Evolutionary conservation across 2,113 vertebrate species (phyloP).

Genomic region (Pterophyllum scalare): DNA sequence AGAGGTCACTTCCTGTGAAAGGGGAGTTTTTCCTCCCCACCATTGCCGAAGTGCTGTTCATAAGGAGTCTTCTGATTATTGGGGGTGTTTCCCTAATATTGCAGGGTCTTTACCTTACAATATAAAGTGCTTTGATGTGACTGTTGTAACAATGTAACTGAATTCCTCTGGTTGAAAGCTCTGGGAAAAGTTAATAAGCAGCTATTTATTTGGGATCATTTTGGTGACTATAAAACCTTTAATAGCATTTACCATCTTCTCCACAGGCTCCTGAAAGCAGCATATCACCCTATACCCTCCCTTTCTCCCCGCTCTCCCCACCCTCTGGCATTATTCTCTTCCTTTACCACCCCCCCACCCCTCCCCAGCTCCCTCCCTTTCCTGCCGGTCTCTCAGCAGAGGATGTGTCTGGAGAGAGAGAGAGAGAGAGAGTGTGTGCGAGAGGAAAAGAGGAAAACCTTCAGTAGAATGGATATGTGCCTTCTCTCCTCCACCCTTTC

Average conservation of each 20-base stretch:
- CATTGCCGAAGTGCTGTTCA: background rate
- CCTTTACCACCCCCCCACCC: slow-evolving; percentile 26
- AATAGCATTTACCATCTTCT: background rate
- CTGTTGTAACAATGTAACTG: background rate
- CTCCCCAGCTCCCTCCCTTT: slow-evolving; percentile 68
- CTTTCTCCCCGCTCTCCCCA: slow-evolving; percentile 26
- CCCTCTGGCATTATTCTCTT: slow-evolving; percentile 15
- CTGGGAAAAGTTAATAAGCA: background rate
- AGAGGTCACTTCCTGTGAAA: background rate
- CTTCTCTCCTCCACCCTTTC: slow-evolving; percentile 61
- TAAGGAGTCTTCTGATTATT: background rate
- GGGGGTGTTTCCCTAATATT: background rate
- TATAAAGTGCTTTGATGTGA: background rate
- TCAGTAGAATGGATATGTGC: slow-evolving; percentile 73
- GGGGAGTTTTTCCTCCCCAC: background rate
- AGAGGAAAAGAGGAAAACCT: slow-evolving; percentile 67
- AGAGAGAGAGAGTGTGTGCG: slow-evolving; percentile 43
- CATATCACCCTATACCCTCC: slow-evolving; percentile 32
- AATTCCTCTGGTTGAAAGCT: background rate
- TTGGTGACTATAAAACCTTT: background rate
- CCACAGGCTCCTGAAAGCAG: slow-evolving; percentile 48
- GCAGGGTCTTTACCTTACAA: background rate
- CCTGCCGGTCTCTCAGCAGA: slow-evolving; percentile 79
- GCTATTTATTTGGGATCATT: background rate
- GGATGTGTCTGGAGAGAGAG: slow-evolving; percentile 78